Evolutionary conservation across 2,888 invertebrate species (phyloP).

Genomic region (Brassicogethes aeneus): DNA sequence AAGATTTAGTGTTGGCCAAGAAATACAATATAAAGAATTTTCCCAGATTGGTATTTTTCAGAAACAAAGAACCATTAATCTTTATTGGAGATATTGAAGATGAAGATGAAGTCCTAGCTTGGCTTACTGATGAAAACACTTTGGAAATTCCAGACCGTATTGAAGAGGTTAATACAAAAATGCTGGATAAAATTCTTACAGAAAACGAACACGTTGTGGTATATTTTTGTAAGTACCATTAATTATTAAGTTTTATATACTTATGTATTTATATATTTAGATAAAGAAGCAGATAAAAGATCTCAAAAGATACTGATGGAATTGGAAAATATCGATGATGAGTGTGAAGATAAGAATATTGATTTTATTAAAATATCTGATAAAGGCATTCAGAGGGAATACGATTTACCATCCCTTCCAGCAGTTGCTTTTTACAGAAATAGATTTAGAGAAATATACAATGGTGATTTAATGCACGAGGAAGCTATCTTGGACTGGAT

Average conservation of each 20-base stretch:
- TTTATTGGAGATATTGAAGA: conserved; percentile 79
- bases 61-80: conserved; percentile 81
- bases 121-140: conserved; percentile 86
- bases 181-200: conserved; percentile 82
- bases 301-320: conserved; percentile 82
- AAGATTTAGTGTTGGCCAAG: conserved; percentile 71
- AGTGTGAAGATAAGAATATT: conserved; percentile 85
- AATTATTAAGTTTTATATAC: conserved; percentile 2
- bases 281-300: conserved; percentile 83
- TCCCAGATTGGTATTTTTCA: conserved; percentile 81
- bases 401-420: conserved; percentile 73
- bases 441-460: conserved; percentile 80
- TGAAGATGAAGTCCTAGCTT: conserved; percentile 83
- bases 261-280: conserved; percentile 39
- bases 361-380: conserved; percentile 90
- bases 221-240: conserved; percentile 72
- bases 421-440: conserved; percentile 80
- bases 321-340: conserved; percentile 87
- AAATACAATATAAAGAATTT: conserved; percentile 77
- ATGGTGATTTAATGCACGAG: conserved; percentile 85
- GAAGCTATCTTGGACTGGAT: conserved; percentile 86
- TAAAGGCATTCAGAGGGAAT: conserved; percentile 77
- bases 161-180: conserved; percentile 83
- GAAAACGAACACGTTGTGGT: conserved; percentile 86
- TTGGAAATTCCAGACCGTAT: conserved; percentile 87